A percentile compares a stretch with the other conserved stretches of the same genome.
Evolutionary conservation across 2,888 invertebrate species (phyloP).

Genomic region (Phengaris arion): DNA sequence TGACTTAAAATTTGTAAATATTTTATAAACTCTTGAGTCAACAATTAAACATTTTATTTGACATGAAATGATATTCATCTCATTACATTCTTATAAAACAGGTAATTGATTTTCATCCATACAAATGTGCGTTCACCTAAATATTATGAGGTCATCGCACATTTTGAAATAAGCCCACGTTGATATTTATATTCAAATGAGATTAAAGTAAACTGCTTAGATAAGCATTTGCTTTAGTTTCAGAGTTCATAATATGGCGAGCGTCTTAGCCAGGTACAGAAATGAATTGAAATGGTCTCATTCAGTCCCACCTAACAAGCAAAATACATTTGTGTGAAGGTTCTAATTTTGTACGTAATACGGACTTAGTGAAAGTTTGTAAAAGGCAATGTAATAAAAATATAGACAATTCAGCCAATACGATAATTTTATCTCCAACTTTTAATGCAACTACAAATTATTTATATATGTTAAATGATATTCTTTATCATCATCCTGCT

Average conservation of each 20-base stretch:
- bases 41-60: too few relatives aligned
- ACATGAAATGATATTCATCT: too few relatives aligned
- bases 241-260: not conserved
- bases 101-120: too few relatives aligned
- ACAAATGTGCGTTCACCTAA: not conserved
- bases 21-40: too few relatives aligned
- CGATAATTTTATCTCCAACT: not conserved
- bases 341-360: not conserved
- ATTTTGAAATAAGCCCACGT: not conserved
- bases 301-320: not conserved
- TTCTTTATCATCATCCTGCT: not conserved
- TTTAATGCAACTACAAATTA: not conserved
- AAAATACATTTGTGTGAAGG: conserved; percentile 2
- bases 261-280: not conserved
- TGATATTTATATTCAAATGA: not conserved
- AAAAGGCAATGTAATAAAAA: not conserved
- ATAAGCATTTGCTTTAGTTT: conserved; percentile 9
- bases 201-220: not conserved
- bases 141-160: not conserved
- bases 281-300: not conserved
- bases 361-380: not conserved
- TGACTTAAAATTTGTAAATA: too few relatives aligned
- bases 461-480: not conserved
- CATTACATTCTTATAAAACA: too few relatives aligned
- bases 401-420: not conserved